Evolutionary conservation across 2,113 vertebrate species (phyloP).

Genomic region (Neogobius melanostomus): DNA sequence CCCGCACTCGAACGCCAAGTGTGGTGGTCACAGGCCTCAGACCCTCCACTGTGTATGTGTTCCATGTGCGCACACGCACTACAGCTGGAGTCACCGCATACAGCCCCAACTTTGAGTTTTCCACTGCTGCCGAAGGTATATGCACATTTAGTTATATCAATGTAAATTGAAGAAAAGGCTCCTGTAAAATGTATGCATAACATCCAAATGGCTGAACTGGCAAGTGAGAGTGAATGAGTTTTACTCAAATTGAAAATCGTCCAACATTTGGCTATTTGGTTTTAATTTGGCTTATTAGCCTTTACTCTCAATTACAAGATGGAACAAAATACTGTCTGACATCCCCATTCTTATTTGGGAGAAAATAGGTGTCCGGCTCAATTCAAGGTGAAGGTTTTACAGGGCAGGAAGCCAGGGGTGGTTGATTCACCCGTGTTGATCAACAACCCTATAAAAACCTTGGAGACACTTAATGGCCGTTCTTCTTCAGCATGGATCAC

Average conservation of each 20-base stretch:
- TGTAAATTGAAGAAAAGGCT: no score
- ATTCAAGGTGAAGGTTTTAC: slow-evolving; percentile 18
- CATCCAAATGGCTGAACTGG: neutral
- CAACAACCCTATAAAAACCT: slow-evolving; percentile 34
- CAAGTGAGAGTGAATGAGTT: no score
- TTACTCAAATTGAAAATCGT: no score
- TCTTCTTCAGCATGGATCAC: slow-evolving; percentile 44
- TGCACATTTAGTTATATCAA: neutral
- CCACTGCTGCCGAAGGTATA: slow-evolving; percentile 93
- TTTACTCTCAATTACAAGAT: neutral
- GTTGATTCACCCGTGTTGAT: slow-evolving; percentile 29
- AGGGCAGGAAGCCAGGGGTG: slow-evolving; percentile 12
- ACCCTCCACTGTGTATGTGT: slow-evolving; percentile 91
- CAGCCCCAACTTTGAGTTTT: slow-evolving; percentile 95
- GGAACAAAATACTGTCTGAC: neutral
- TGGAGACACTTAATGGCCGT: slow-evolving; percentile 33
- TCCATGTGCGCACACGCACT: slow-evolving; percentile 92
- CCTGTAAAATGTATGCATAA: slow-evolving; percentile 9
- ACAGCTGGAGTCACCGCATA: slow-evolving; percentile 91
- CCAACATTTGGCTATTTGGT: no score
- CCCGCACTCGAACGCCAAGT: slow-evolving; percentile 88
- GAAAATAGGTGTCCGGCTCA: slow-evolving; percentile 5
- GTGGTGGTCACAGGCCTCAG: slow-evolving; percentile 92
- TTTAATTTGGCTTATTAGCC: no score
- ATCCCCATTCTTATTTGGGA: slow-evolving; percentile 1